A percentile compares a stretch with the other conserved stretches of the same genome.
Evolutionary conservation across 1,140 invertebrate genomes (phyloP).

Genomic region (Tyrophagus putrescentiae): DNA sequence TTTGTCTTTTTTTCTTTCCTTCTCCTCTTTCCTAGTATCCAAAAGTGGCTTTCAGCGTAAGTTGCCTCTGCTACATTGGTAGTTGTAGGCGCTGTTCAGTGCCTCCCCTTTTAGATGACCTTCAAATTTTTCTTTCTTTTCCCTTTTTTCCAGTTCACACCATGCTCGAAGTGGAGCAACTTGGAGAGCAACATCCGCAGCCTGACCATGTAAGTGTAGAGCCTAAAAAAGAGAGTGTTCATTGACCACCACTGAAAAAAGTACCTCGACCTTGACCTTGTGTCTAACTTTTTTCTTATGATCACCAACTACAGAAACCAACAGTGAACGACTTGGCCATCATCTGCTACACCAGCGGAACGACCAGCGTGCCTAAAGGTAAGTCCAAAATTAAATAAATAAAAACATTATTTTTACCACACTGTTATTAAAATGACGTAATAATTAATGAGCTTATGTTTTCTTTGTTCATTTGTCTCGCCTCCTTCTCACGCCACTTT

Average conservation of each 20-base stretch:
- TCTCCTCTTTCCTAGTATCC: not conserved
- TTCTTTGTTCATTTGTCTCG: too few species aligned
- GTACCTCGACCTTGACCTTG: constrained; percentile 38
- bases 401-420: too few species aligned
- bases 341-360: constrained; percentile 91
- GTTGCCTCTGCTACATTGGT: not conserved
- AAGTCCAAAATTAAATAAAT: not conserved
- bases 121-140: not conserved
- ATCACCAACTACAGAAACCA: constrained; percentile 36
- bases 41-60: not conserved
- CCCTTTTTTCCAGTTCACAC: constrained; percentile 40
- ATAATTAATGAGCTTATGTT: too few species aligned
- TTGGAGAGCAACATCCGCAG: constrained; percentile 58
- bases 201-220: constrained; percentile 34
- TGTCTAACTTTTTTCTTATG: not conserved
- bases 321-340: constrained; percentile 70
- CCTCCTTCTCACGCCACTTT: too few species aligned
- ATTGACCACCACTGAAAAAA: constrained; percentile 51
- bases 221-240: constrained; percentile 51
- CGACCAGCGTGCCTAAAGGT: constrained; percentile 85
- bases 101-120: not conserved
- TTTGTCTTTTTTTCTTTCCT: too few species aligned
- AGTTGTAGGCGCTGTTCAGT: not conserved
- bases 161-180: constrained; percentile 69
- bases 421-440: too few species aligned